Percentiles rank a stretch among this genome's conserved stretches.
These are phyloP conservation scores for Drosophila quadrilineata DNA, from an alignment of 1,140 invertebrate species.

Conservation along the genomic window DNA sequence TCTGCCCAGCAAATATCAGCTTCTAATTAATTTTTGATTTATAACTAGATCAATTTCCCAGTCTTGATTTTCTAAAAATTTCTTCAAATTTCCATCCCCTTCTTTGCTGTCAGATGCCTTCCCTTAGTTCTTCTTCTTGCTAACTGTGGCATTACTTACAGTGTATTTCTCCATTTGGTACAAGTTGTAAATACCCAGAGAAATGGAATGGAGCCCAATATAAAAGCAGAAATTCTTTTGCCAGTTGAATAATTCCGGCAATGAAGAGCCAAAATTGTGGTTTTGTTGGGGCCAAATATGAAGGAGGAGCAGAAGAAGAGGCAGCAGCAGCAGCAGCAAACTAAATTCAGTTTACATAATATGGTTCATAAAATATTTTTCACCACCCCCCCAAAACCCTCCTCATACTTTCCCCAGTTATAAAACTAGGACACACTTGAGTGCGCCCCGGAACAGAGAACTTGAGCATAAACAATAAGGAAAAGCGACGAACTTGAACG, in stretches of 20 bases:
- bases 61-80: too few relatives aligned
- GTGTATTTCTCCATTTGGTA: too few relatives aligned
- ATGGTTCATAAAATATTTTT: slow-evolving; percentile 76
- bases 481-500: slow-evolving; percentile 68
- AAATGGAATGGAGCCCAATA: too few relatives aligned
- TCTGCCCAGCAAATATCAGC: too few relatives aligned
- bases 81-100: too few relatives aligned
- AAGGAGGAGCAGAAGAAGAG: slow-evolving; percentile 30
- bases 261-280: slow-evolving; percentile 54
- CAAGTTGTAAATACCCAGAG: too few relatives aligned
- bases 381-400: slow-evolving; percentile 30
- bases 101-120: too few relatives aligned
- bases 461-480: slow-evolving; percentile 74
- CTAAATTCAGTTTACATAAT: slow-evolving; percentile 78
- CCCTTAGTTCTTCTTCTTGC: too few relatives aligned
- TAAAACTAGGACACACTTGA: slow-evolving; percentile 71
- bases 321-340: slow-evolving; percentile 66
- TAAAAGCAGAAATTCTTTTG: slow-evolving; percentile 28
- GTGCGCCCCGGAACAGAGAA: slow-evolving; percentile 55
- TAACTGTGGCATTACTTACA: neutral
- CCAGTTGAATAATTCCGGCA: slow-evolving; percentile 38
- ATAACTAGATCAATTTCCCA: too few relatives aligned
- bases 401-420: neutral
- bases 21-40: too few relatives aligned
- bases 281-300: too few relatives aligned